phyloP scores from a whole-genome alignment of 1,140 invertebrate genomes.

The Eupristina koningsbergeri region DNA sequence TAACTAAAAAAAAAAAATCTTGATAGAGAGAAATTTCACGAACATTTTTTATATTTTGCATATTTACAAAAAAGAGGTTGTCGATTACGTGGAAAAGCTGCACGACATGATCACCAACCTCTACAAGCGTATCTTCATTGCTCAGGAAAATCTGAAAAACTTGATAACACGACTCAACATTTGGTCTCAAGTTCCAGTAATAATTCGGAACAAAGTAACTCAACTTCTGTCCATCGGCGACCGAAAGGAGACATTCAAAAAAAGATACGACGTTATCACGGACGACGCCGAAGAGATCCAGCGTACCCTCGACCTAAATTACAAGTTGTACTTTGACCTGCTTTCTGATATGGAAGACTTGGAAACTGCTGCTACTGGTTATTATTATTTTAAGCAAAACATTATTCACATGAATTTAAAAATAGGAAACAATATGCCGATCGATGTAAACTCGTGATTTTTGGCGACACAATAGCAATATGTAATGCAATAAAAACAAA shows the following conservation, averaged over 20 bases:
- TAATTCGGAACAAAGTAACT: conserved; percentile 78
- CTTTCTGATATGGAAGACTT: conserved; percentile 59
- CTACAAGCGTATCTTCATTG: conserved; percentile 73
- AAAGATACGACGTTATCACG: conserved; percentile 76
- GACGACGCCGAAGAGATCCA: conserved; percentile 75
- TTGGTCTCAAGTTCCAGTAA: conserved; percentile 82
- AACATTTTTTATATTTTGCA: background rate
- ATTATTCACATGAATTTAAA: background rate
- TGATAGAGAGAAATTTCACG: too few relatives aligned
- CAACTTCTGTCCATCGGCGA: conserved; percentile 76
- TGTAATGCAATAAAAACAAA: too few relatives aligned
- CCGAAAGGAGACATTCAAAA: conserved; percentile 71
- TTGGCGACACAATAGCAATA: too few relatives aligned
- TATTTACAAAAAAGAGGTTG: conserved; percentile 63
- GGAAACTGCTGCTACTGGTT: background rate
- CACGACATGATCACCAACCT: conserved; percentile 74
- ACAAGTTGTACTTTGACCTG: conserved; percentile 76
- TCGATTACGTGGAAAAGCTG: conserved; percentile 75
- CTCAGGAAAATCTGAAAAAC: conserved; percentile 72
- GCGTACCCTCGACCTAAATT: conserved; percentile 78
- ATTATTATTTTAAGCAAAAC: background rate
- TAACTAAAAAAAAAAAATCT: too few relatives aligned
- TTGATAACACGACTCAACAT: conserved; percentile 76
- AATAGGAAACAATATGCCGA: background rate
- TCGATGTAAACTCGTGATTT: background rate